Evolutionary conservation across 2,113 vertebrate species (phyloP).

Genomic region (Bagarius yarrelli): DNA sequence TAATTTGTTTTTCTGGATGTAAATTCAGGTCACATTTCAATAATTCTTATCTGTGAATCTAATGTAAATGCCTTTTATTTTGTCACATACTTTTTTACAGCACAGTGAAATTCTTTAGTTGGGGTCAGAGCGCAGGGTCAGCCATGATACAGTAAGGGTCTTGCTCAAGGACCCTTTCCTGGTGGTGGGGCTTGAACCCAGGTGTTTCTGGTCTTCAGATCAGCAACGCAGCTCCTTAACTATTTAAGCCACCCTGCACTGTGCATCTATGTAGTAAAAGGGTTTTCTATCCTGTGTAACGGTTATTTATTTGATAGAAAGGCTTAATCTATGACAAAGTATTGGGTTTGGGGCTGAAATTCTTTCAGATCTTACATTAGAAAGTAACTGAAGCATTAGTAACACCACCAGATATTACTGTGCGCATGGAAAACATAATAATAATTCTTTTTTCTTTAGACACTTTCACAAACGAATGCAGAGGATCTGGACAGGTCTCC

Average conservation of each 20-base stretch:
- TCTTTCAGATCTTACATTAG: no score
- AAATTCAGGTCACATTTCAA: not conserved
- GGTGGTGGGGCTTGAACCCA: no score
- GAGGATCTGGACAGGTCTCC: slow-evolving; percentile 73
- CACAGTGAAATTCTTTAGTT: no score
- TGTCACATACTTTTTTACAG: no score
- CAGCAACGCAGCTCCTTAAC: no score
- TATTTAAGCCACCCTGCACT: no score
- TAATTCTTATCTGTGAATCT: not conserved
- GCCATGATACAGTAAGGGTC: no score
- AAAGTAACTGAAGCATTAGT: not conserved
- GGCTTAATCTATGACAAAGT: not conserved
- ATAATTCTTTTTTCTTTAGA: not conserved
- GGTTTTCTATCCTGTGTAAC: not conserved
- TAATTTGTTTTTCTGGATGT: not conserved
- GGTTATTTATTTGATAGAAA: not conserved
- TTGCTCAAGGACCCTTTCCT: no score
- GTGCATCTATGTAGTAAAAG: not conserved
- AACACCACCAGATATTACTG: not conserved
- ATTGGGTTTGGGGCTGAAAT: not conserved
- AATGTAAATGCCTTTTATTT: no score
- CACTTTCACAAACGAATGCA: slow-evolving; percentile 52
- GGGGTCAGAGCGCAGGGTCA: no score
- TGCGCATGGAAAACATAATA: not conserved
- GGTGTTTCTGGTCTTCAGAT: no score